These are phyloP conservation scores for Saccostrea echinata DNA, from an alignment of 1,140 invertebrate species.

Conservation along the genomic window DNA sequence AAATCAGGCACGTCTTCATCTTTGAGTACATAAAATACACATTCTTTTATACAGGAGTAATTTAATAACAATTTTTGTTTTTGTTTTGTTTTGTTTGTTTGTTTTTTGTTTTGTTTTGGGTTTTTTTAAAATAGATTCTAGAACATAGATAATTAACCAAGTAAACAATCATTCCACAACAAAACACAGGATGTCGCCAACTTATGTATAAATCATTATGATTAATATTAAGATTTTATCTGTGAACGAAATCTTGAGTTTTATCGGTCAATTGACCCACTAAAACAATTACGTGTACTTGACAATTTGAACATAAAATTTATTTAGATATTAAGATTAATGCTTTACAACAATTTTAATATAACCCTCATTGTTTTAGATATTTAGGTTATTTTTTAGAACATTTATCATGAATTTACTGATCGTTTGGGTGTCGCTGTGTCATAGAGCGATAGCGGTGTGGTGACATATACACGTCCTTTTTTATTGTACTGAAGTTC, in stretches of 20 bases:
- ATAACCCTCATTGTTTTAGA: not conserved
- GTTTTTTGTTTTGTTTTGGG: not conserved
- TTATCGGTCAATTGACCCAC: conserved; percentile 15
- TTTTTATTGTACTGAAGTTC: too few species aligned
- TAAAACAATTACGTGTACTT: not conserved
- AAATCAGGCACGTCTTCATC: too few species aligned
- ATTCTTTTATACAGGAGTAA: too few species aligned
- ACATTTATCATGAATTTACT: not conserved
- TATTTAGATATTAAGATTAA: too few species aligned
- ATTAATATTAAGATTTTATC: conserved; percentile 12
- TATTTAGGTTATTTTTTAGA: not conserved
- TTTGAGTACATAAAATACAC: too few species aligned
- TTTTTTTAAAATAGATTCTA: too few species aligned
- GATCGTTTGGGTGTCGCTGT: not conserved
- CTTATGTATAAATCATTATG: not conserved
- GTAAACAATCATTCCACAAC: not conserved
- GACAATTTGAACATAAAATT: too few species aligned
- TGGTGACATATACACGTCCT: not conserved
- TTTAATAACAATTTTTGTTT: not conserved
- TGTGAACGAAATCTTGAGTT: not conserved
- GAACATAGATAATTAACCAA: not conserved
- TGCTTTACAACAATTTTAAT: too few species aligned
- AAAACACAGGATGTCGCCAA: not conserved
- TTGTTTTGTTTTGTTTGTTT: not conserved
- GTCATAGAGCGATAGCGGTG: not conserved